These are phyloP conservation scores for Proteles cristata DNA, from an alignment of 2,113 vertebrate genomes.

Conservation along the genomic window DNA sequence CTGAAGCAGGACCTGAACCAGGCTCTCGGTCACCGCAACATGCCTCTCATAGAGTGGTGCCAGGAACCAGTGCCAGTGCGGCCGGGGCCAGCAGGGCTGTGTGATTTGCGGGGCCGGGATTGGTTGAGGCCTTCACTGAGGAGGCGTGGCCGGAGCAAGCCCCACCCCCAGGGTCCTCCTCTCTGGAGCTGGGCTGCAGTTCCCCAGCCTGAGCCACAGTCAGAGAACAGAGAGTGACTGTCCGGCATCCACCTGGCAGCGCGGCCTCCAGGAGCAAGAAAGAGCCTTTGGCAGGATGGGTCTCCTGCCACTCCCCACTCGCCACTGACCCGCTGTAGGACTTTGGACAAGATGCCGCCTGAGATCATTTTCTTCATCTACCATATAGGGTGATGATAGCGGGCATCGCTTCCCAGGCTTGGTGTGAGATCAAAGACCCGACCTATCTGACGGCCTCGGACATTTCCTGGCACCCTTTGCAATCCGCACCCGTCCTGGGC, in stretches of 20 bases:
- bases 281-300: not conserved
- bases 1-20: not conserved
- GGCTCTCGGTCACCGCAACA: fast-evolving
- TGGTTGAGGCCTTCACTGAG: not conserved
- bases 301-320: not conserved
- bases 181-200: fast-evolving
- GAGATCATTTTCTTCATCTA: not conserved
- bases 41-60: fast-evolving
- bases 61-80: too few relatives aligned
- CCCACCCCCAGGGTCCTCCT: not conserved
- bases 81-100: not conserved
- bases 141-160: not conserved
- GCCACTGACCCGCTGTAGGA: not conserved
- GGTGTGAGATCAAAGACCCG: not conserved
- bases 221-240: not conserved
- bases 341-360: not conserved
- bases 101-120: not conserved
- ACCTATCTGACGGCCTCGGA: too few relatives aligned
- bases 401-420: not conserved
- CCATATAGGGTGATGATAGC: not conserved
- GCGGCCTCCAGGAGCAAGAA: not conserved
- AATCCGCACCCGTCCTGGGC: not conserved
- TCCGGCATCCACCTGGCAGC: not conserved
- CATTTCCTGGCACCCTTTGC: not conserved
- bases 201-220: not conserved